Conservation (phyloP, 2,113 vertebrate species). For the Myanophis thanlyinensis region DNA sequence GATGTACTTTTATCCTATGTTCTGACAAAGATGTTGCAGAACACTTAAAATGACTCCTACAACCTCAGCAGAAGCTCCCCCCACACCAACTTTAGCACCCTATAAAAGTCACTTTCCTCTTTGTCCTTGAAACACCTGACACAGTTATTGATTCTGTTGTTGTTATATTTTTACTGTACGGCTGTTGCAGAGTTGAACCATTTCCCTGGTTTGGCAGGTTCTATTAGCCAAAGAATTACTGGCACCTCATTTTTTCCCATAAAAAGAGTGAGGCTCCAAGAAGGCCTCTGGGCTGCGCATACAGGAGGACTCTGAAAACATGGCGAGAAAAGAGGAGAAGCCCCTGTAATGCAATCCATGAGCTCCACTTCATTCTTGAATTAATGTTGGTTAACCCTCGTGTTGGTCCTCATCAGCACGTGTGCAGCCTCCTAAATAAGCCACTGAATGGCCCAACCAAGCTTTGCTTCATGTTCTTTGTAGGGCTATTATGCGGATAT, state of each 20-base stretch:
- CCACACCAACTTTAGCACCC: no score
- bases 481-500: not conserved
- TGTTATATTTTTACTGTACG: not conserved
- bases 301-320: not conserved
- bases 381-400: no score
- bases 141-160: not conserved
- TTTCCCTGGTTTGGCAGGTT: not conserved
- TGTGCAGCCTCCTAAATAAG: not conserved
- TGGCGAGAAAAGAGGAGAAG: no score
- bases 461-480: not conserved
- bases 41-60: not conserved
- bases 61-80: rapidly evolving
- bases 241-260: not conserved
- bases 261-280: not conserved
- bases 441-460: not conserved
- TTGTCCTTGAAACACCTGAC: not conserved
- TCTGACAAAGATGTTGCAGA: not conserved
- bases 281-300: not conserved
- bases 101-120: not conserved
- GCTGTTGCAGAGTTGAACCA: not conserved
- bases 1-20: not conserved
- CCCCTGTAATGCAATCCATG: not conserved
- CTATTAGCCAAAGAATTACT: no score
- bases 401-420: not conserved
- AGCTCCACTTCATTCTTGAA: not conserved